phyloP scores from a whole-genome alignment of 2,113 vertebrate genomes.

The Tetraodon nigroviridis region DNA sequence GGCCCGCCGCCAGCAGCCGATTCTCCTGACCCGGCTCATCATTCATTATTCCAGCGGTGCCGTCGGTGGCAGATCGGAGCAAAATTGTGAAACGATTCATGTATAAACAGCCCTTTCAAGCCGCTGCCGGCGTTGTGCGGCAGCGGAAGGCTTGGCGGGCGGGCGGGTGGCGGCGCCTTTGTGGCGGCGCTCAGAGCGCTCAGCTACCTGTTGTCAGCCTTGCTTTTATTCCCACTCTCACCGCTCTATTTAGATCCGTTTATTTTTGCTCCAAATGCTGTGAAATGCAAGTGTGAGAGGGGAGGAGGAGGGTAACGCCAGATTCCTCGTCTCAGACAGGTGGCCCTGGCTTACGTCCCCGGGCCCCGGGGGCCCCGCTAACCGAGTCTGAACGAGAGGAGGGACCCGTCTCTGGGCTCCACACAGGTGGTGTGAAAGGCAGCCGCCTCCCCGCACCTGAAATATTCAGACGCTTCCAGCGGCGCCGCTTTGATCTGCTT shows the following conservation, averaged over 20 bases:
- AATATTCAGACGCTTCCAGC: slow-evolving; percentile 77
- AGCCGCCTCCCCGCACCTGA: slow-evolving; percentile 73
- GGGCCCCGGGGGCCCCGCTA: slow-evolving; percentile 65
- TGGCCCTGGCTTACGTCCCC: slow-evolving; percentile 70
- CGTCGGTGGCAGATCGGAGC: slow-evolving; percentile 40
- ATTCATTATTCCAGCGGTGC: slow-evolving; percentile 33
- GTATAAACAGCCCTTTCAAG: slow-evolving; percentile 63
- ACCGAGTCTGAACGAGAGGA: slow-evolving; percentile 66
- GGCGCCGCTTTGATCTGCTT: slow-evolving; percentile 74
- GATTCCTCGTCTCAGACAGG: slow-evolving; percentile 69
- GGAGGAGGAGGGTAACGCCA: slow-evolving; percentile 61
- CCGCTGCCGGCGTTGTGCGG: slow-evolving; percentile 44
- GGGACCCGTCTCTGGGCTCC: slow-evolving; percentile 63
- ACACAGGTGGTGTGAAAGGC: slow-evolving; percentile 74
- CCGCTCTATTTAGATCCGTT: slow-evolving; percentile 76
- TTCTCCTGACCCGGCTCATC: slow-evolving; percentile 35
- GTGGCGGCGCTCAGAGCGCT: slow-evolving; percentile 53
- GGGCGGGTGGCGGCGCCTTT: slow-evolving; percentile 54
- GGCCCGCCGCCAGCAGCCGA: slow-evolving; percentile 30
- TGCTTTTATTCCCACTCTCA: slow-evolving; percentile 71
- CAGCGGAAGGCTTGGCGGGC: slow-evolving; percentile 19
- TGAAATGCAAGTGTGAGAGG: slow-evolving; percentile 57
- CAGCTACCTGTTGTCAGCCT: slow-evolving; percentile 58
- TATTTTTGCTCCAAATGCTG: slow-evolving; percentile 77
- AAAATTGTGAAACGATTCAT: slow-evolving; percentile 45